A percentile compares a stretch with the other conserved stretches of the same genome.
These are phyloP conservation scores for Schlechtendalia chinensis DNA, from an alignment of 1,140 invertebrate species.

Conservation along the genomic window DNA sequence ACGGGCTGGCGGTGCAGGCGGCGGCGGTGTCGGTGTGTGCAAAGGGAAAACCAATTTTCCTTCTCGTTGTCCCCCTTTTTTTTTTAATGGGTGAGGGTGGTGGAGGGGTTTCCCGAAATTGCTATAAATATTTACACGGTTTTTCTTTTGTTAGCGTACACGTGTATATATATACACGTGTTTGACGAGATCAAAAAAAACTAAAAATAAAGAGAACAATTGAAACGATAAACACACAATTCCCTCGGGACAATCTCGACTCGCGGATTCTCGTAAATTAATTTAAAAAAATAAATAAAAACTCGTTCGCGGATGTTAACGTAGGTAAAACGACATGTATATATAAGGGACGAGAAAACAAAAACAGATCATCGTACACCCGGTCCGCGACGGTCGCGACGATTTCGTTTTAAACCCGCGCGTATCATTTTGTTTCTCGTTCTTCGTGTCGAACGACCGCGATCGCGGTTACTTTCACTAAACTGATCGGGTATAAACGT, in stretches of 20 bases:
- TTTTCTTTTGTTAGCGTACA: not conserved
- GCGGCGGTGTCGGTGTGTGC: not conserved
- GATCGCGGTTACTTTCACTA: too few species aligned
- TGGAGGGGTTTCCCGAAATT: not conserved
- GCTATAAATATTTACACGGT: slow-evolving; percentile 36
- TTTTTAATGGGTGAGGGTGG: too few species aligned
- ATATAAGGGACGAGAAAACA: too few species aligned
- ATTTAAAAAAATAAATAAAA: slow-evolving; percentile 34
- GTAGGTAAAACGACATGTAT: too few species aligned
- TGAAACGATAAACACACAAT: slow-evolving; percentile 20
- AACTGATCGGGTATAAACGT: too few species aligned
- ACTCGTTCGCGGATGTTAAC: slow-evolving; percentile 41
- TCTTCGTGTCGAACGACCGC: too few species aligned
- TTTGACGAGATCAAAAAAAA: slow-evolving; percentile 27
- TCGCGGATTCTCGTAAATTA: slow-evolving; percentile 45
- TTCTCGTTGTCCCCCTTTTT: not conserved
- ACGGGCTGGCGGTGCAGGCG: too few species aligned
- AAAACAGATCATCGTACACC: too few species aligned
- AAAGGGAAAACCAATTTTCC: slow-evolving; percentile 30
- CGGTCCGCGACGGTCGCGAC: too few species aligned
- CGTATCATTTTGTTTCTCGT: too few species aligned
- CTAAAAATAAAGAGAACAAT: not conserved
- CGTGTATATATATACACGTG: too few species aligned
- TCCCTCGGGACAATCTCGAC: slow-evolving; percentile 50
- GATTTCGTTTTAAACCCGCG: too few species aligned